Evolutionary conservation across 2,888 invertebrate species (phyloP).

Genomic region (Argyra leucocephala): DNA sequence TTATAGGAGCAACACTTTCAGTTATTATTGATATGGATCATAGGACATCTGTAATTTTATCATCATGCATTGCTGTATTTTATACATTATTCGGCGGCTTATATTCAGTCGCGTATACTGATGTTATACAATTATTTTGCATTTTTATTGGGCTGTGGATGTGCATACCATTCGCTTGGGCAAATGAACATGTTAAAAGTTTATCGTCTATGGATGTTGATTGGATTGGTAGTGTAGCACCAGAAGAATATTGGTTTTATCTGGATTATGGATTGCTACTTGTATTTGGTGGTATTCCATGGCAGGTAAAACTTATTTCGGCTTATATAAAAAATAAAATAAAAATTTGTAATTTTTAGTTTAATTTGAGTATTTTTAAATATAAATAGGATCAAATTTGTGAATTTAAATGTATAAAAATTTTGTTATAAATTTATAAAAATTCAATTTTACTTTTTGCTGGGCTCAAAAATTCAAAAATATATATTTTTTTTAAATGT

Average conservation of each 20-base stretch:
- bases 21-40: conserved; percentile 97
- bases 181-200: conserved; percentile 73
- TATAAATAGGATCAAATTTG: no score
- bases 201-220: conserved; percentile 74
- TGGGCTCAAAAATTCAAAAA: no score
- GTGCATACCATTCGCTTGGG: conserved; percentile 93
- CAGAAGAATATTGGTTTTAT: conserved; percentile 69
- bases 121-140: conserved; percentile 95
- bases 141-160: conserved; percentile 97
- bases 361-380: no score
- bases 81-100: conserved; percentile 97
- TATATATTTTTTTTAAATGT: no score
- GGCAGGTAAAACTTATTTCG: conserved; percentile 59
- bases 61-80: conserved; percentile 90
- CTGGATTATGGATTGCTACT: conserved; percentile 80
- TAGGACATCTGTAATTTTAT: conserved; percentile 83
- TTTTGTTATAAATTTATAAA: no score
- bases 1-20: conserved; percentile 79
- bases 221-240: conserved; percentile 75
- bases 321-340: no score
- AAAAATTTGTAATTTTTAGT: no score
- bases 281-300: conserved; percentile 92
- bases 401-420: no score
- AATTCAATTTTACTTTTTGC: no score
- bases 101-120: conserved; percentile 97